These are phyloP conservation scores for Mylabris phalerata DNA, from an alignment of 1,140 invertebrate species.

Conservation along the genomic window DNA sequence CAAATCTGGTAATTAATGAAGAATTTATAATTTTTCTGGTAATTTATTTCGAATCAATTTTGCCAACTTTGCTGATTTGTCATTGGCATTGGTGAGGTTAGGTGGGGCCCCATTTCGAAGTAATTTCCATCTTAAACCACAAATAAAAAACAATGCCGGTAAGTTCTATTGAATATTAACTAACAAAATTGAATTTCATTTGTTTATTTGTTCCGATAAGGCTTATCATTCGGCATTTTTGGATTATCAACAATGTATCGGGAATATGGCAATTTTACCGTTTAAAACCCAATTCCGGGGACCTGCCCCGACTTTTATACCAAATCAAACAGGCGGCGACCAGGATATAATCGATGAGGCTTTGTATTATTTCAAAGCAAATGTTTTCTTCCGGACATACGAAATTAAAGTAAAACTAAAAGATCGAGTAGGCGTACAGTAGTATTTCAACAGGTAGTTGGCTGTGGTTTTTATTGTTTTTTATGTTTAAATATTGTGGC, in stretches of 20 bases:
- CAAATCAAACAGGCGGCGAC: slow-evolving; percentile 41
- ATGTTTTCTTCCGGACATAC: slow-evolving; percentile 98
- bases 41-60: no score
- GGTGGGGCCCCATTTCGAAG: no score
- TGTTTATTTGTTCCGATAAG: slow-evolving; percentile 44
- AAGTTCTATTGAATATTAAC: no score
- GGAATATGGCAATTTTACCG: slow-evolving; percentile 73
- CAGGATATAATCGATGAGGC: slow-evolving; percentile 97
- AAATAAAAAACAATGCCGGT: no score
- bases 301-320: slow-evolving; percentile 53
- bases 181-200: neutral
- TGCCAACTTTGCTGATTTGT: no score
- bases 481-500: no score
- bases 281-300: slow-evolving; percentile 39
- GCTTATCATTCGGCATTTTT: slow-evolving; percentile 92
- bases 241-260: slow-evolving; percentile 65
- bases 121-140: no score
- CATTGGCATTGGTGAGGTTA: no score
- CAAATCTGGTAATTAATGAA: no score
- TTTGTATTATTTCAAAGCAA: slow-evolving; percentile 95
- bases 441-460: no score
- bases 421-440: neutral
- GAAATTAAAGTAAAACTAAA: slow-evolving; percentile 77
- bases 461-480: no score
- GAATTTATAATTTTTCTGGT: no score